A percentile compares a stretch with the other conserved stretches of the same genome.
Evolutionary conservation across 2,113 vertebrate genomes (phyloP).

Genomic region (Microcebus ravelobensis): DNA sequence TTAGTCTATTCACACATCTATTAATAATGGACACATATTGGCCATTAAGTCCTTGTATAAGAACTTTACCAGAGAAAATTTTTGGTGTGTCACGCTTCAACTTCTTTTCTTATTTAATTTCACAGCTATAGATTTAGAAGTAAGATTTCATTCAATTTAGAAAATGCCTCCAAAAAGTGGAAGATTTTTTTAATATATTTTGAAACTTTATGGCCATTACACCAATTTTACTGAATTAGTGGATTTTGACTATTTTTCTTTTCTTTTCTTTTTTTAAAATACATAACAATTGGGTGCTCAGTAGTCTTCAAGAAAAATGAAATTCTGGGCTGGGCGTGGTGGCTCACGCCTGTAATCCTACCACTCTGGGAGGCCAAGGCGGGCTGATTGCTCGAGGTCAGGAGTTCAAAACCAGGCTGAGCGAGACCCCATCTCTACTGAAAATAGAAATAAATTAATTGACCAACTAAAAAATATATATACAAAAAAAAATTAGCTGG

Average conservation of each 20-base stretch:
- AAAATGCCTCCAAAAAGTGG: slow-evolving; percentile 52
- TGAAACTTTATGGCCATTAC: not conserved
- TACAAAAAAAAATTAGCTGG: no score
- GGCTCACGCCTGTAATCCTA: no score
- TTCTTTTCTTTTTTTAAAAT: not conserved
- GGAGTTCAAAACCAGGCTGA: no score
- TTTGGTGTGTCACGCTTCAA: slow-evolving; percentile 26
- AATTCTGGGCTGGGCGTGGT: not conserved
- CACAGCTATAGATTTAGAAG: slow-evolving; percentile 51
- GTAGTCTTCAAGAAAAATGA: slow-evolving; percentile 1
- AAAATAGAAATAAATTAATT: no score
- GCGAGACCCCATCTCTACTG: no score
- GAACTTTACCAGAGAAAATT: not conserved
- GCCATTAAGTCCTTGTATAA: not conserved
- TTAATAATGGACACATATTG: slow-evolving; percentile 18
- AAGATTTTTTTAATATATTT: slow-evolving; percentile 39
- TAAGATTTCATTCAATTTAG: slow-evolving; percentile 54
- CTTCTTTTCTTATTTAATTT: slow-evolving; percentile 37
- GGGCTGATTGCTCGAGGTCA: no score
- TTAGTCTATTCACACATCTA: not conserved
- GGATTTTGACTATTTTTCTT: not conserved
- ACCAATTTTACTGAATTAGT: slow-evolving; percentile 27
- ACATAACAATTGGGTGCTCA: not conserved
- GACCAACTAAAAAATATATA: no score
- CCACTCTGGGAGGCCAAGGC: no score